Percentiles rank a stretch among this genome's conserved stretches.
Evolutionary conservation across 2,113 vertebrate genomes (phyloP).

Genomic region (Elephantulus edwardii): DNA sequence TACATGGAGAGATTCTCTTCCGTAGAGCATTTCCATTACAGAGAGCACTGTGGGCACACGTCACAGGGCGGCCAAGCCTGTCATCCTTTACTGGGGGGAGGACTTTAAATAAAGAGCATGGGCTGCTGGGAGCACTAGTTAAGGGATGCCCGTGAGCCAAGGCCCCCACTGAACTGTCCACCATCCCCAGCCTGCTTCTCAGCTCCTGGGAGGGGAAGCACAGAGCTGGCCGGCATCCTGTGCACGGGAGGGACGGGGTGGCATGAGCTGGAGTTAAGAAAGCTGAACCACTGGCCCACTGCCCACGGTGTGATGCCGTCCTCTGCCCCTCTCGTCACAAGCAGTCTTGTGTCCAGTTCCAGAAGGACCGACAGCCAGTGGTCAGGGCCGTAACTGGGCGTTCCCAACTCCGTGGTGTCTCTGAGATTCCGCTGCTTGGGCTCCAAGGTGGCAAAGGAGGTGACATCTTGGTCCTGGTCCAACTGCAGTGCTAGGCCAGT

Average conservation of each 20-base stretch:
- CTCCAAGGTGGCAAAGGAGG: slow-evolving; percentile 91
- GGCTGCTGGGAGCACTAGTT: no score
- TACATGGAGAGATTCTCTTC: slow-evolving; percentile 65
- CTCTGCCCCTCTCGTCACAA: not conserved
- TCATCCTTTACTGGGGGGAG: not conserved
- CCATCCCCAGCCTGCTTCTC: no score
- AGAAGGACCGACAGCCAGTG: fast-evolving
- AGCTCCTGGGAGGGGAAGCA: not conserved
- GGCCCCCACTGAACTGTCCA: no score
- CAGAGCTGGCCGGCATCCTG: not conserved
- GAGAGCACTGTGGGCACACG: slow-evolving; percentile 62
- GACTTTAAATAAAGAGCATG: not conserved
- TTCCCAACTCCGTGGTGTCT: slow-evolving; percentile 81
- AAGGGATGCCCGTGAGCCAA: no score
- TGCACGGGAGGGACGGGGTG: not conserved
- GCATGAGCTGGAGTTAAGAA: fast-evolving
- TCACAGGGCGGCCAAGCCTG: not conserved
- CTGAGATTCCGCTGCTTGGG: slow-evolving; percentile 83
- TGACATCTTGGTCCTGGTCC: slow-evolving; percentile 92
- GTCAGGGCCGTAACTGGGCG: slow-evolving; percentile 12
- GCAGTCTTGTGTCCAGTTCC: fast-evolving
- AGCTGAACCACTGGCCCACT: slow-evolving; percentile 15
- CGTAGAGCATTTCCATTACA: slow-evolving; percentile 70
- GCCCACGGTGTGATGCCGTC: not conserved
- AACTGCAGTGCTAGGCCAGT: slow-evolving; percentile 89